A percentile compares a stretch with the other conserved stretches of the same genome.
These are phyloP conservation scores for Ichneumoninae sp. DNA, from an alignment of 2,888 invertebrate genomes.

Conservation along the genomic window DNA sequence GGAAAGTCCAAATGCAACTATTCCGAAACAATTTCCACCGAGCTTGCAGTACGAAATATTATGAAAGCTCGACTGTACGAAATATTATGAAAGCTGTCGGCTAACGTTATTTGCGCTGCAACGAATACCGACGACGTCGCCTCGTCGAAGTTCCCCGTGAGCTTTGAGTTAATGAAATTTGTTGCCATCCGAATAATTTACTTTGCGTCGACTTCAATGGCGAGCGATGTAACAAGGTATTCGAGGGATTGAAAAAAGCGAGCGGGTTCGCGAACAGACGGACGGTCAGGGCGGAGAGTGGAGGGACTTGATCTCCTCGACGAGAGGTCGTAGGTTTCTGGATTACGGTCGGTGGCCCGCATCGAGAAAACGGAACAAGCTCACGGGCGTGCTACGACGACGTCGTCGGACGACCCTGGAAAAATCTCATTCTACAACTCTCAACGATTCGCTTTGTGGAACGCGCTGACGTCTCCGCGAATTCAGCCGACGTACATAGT, in stretches of 20 bases:
- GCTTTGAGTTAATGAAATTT: background rate
- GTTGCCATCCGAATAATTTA: background rate
- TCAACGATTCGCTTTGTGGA: slow-evolving; percentile 26
- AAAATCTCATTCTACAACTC: slow-evolving; percentile 23
- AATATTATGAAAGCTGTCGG: background rate
- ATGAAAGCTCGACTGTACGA: background rate
- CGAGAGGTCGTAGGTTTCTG: background rate
- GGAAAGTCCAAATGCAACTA: background rate
- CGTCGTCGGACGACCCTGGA: background rate
- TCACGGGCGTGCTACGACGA: slow-evolving; percentile 11
- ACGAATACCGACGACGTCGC: background rate
- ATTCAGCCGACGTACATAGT: slow-evolving; percentile 23
- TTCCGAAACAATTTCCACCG: background rate
- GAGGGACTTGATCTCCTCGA: background rate
- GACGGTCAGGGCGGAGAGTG: background rate
- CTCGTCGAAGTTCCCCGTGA: background rate
- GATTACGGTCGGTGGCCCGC: slow-evolving; percentile 17
- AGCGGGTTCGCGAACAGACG: background rate
- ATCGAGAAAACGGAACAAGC: background rate
- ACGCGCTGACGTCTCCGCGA: slow-evolving; percentile 18
- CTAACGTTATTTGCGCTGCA: background rate
- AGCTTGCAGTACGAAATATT: background rate
- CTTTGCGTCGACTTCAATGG: background rate
- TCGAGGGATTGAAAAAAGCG: background rate
- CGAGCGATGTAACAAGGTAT: background rate